Evolutionary conservation across 2,888 invertebrate species (phyloP).

Genomic region (Digitonthophagus gazella): DNA sequence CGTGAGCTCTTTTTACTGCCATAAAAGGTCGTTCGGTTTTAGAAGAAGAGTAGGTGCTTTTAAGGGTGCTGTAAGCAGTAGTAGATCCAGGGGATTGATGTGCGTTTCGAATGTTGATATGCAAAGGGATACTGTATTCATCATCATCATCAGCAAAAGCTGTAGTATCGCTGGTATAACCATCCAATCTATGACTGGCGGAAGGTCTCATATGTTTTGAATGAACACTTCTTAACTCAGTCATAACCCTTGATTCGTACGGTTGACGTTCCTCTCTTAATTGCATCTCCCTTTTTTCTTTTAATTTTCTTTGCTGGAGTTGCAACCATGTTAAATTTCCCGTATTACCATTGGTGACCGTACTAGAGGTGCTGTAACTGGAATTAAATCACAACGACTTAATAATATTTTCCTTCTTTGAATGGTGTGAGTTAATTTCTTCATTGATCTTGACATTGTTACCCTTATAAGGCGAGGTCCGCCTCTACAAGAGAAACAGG

Average conservation of each 20-base stretch:
- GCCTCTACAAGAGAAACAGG: not conserved
- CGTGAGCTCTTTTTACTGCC: conserved; percentile 60
- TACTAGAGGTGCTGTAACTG: conserved; percentile 21
- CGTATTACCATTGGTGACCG: conserved; percentile 20
- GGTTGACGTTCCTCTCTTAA: conserved; percentile 70
- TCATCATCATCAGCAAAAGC: conserved; percentile 76
- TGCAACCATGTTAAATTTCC: conserved; percentile 72
- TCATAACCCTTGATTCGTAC: conserved; percentile 64
- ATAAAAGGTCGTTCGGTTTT: conserved; percentile 62
- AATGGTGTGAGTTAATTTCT: not conserved
- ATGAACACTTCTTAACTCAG: conserved; percentile 58
- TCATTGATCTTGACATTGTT: conserved; percentile 14
- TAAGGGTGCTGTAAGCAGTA: conserved; percentile 28
- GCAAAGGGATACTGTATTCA: conserved; percentile 67
- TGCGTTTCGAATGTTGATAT: conserved; percentile 59
- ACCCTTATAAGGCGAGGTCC: conserved; percentile 1
- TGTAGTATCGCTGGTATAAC: conserved; percentile 77
- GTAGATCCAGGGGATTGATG: conserved; percentile 36
- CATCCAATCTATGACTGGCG: conserved; percentile 61
- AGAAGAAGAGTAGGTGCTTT: conserved; percentile 42
- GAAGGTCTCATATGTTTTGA: conserved; percentile 48
- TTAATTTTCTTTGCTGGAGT: conserved; percentile 77
- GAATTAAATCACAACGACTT: conserved; percentile 3
- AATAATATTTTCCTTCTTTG: not conserved
- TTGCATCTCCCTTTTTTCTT: conserved; percentile 72